A percentile compares a stretch with the other conserved stretches of the same genome.
These are phyloP conservation scores for Agelastica alni DNA, from an alignment of 2,888 invertebrate genomes.

Conservation along the genomic window DNA sequence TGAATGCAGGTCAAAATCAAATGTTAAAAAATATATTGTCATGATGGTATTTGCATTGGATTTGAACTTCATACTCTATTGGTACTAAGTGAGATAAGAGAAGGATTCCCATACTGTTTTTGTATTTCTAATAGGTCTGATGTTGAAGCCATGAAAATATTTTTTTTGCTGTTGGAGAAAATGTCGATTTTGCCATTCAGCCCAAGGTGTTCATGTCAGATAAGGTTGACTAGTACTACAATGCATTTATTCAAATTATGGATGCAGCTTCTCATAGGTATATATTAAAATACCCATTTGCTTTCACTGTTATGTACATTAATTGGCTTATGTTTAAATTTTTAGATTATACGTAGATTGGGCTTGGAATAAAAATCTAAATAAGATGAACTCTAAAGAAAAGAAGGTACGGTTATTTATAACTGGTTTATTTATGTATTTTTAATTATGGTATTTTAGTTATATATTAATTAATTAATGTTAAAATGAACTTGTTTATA, in stretches of 20 bases:
- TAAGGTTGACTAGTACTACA: slow-evolving; percentile 6
- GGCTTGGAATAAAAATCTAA: no score
- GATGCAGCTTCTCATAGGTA: background rate
- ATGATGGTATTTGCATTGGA: slow-evolving; percentile 37
- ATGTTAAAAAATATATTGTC: slow-evolving; percentile 35
- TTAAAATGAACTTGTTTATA: no score
- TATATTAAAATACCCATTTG: background rate
- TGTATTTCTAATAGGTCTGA: background rate
- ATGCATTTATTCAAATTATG: slow-evolving; percentile 11
- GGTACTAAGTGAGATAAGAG: slow-evolving; percentile 32
- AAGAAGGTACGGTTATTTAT: no score
- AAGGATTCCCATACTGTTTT: slow-evolving; percentile 35
- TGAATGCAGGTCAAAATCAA: slow-evolving; percentile 36
- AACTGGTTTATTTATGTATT: no score
- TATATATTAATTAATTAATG: no score
- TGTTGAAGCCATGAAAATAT: no score
- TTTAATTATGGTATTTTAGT: no score
- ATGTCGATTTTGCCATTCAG: no score
- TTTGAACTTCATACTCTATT: slow-evolving; percentile 35
- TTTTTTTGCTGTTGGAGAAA: no score
- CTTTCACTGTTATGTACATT: background rate
- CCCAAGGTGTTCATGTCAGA: slow-evolving; percentile 17
- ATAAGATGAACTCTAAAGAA: no score
- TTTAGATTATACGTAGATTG: no score
- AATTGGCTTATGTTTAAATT: background rate